Percentiles rank a stretch among this genome's conserved stretches.
Conservation (phyloP, 2,113 vertebrate genomes). For the Actenoides hombroni region DNA sequence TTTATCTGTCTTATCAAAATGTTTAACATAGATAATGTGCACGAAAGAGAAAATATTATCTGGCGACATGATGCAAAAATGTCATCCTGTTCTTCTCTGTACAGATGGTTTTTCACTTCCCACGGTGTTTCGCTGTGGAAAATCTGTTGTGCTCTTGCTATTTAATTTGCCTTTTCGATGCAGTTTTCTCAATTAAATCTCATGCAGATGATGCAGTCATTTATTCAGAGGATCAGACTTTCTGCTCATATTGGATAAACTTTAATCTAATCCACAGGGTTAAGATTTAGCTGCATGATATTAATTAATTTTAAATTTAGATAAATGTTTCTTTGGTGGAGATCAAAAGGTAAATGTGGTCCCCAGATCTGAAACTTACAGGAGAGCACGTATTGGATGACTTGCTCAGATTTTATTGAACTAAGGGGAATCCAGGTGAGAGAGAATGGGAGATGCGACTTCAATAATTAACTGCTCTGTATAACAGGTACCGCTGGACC, state of each 20-base stretch:
- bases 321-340: constrained; percentile 41
- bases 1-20: constrained; percentile 55
- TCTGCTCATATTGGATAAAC: constrained; percentile 56
- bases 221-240: constrained; percentile 48
- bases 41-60: constrained; percentile 53
- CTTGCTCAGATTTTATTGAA: neutral
- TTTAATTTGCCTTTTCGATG: constrained; percentile 68
- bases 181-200: constrained; percentile 60
- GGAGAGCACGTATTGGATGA: neutral
- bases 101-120: constrained; percentile 68
- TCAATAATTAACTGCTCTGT: neutral
- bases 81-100: constrained; percentile 37
- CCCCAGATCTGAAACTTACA: neutral
- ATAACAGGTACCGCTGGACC: neutral
- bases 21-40: constrained; percentile 39
- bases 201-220: constrained; percentile 57
- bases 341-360: constrained; percentile 24
- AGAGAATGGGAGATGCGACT: neutral
- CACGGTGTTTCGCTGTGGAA: constrained; percentile 50
- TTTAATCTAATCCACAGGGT: constrained; percentile 53
- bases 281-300: constrained; percentile 53
- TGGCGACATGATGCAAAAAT: constrained; percentile 37
- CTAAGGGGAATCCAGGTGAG: neutral
- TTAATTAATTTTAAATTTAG: constrained; percentile 59
- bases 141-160: constrained; percentile 62